Base-by-base conservation (phyloP, 2,888 invertebrate genomes). In the Pemphredon lugubris region DNA sequence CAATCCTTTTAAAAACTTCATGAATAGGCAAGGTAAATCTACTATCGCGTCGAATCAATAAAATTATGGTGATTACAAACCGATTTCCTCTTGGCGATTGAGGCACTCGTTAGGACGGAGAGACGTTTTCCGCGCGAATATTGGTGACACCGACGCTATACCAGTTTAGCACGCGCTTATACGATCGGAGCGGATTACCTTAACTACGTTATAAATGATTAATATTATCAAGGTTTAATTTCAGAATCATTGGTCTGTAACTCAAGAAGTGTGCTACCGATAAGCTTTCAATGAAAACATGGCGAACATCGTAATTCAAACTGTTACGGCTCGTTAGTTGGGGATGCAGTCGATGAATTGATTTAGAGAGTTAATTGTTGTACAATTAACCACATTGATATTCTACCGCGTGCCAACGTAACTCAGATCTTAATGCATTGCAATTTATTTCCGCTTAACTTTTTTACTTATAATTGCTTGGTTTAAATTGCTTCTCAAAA, bases 1-100 rank as follows among this genome's bases (percentile, higher is more conserved):
- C 59, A 21, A 66, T 44, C 20, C 13, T 44, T n/a, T 40, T 7
- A 55, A 55, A 50, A 69, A 51, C 40, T 54, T 51, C 48, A 50
- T 55, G 55, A 67, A 67, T 60, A 67, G 51, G 11, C 47, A 59
- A 50, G 11, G 16, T 14, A 26, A n/a, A 14, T 26, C 34, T 21
- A 16, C 3, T 66, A 60, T 44, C 55, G 16, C 37, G 14, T 23
- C 16, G 42, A 59, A 66, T 63, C 42, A 48, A 39, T 37, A 13
- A 40, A 66, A 26, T 59, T 37, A 30, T 18, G 23, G 7, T 4
- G 11, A 18, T 20, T 34, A 50, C 14, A 20, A 30, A 23, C 20
- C 48, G 50, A 54, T 66, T 69, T 65, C 47, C 50, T 2, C 26
- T 40, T 37, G 34, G 18, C n/a, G 37, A 18, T 20, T 23, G 16